These are phyloP conservation scores for Setipinna tenuifilis DNA, from an alignment of 2,797 vertebrate genomes.

Conservation along the genomic window DNA sequence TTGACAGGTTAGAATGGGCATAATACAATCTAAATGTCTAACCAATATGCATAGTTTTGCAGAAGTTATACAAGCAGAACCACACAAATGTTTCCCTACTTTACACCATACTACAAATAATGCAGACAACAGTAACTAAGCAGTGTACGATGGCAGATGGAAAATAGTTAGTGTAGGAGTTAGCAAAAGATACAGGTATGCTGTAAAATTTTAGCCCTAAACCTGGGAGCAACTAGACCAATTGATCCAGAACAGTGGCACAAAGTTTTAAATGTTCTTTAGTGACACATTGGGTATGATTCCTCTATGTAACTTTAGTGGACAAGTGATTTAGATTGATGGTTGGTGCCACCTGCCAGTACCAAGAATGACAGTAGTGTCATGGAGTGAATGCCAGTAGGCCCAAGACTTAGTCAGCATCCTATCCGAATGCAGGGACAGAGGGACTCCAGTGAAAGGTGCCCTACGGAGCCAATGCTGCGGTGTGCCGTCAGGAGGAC, in stretches of 20 bases:
- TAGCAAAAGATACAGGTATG: background rate
- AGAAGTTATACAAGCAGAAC: no score
- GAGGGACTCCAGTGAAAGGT: slow-evolving; percentile 64
- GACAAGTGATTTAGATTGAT: background rate
- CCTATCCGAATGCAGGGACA: slow-evolving; percentile 63
- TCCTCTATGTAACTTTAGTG: background rate
- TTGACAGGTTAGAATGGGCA: no score
- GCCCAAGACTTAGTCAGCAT: background rate
- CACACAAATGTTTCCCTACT: no score
- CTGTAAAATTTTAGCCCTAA: background rate
- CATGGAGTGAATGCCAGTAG: background rate
- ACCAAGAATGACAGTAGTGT: background rate
- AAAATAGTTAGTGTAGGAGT: no score
- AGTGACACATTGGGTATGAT: background rate
- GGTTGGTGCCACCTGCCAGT: background rate
- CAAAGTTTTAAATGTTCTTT: no score
- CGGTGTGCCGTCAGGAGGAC: slow-evolving; percentile 69
- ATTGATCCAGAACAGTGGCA: no score
- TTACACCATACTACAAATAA: no score
- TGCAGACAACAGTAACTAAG: no score
- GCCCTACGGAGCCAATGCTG: slow-evolving; percentile 43
- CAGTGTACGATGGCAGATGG: no score
- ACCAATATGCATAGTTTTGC: no score
- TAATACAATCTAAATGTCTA: no score
- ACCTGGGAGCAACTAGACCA: background rate